These are phyloP conservation scores for Liposcelis brunnea DNA, from an alignment of 2,888 invertebrate species.

Conservation along the genomic window DNA sequence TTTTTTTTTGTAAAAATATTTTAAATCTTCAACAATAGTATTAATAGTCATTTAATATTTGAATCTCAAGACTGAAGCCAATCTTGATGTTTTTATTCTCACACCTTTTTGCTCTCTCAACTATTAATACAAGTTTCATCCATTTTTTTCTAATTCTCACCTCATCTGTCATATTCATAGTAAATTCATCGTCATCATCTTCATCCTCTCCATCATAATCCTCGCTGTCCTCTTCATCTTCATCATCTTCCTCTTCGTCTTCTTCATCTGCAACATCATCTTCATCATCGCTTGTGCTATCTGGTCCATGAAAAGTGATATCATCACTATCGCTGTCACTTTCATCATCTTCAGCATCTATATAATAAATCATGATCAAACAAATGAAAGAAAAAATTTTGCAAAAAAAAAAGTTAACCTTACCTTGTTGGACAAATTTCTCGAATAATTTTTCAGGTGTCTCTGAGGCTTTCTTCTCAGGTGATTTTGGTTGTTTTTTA, in stretches of 20 bases:
- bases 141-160: conserved; percentile 6
- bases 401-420: conserved; percentile 6
- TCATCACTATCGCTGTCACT: conserved; percentile 7
- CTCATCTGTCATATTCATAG: conserved; percentile 18
- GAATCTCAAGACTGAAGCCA: no score
- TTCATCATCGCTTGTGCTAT: conserved; percentile 2
- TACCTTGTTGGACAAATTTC: conserved; percentile 6
- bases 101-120: conserved; percentile 23
- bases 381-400: no score
- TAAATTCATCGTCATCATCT: conserved; percentile 18
- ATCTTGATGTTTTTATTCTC: conserved; percentile 20
- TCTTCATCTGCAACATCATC: conserved; percentile 26
- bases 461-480: conserved; percentile 2
- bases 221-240: conserved; percentile 43
- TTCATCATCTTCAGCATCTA: not conserved
- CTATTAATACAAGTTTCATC: no score
- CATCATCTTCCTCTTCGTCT: conserved; percentile 44
- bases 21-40: no score
- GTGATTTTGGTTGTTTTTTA: not conserved
- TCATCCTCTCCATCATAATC: conserved; percentile 17
- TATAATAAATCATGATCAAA: not conserved
- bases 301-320: not conserved
- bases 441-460: not conserved
- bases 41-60: no score
- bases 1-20: no score